Evolutionary conservation across 2,113 vertebrate genomes (phyloP), one percentile per base, ranked within the genome.

Genomic region (Protomyctophum bolini): DNA sequence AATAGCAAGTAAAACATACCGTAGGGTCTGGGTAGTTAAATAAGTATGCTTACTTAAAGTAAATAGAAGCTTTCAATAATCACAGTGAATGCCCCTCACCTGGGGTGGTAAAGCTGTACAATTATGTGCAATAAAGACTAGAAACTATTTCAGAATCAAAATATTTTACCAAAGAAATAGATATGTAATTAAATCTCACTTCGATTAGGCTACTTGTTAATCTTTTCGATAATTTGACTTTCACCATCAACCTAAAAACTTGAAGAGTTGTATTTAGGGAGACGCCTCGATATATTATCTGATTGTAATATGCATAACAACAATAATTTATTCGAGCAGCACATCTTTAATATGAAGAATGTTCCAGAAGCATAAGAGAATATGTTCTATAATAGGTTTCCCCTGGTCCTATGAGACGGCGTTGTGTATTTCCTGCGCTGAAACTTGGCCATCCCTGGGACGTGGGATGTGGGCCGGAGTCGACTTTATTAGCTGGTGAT

Each of bases 401-500:
- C 72, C 70, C 79, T 58, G 73, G 72, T 85, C 87, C 87, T 79
- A 68, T 48, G 89, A 86, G 88, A 85, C 81, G 72, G 83, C 79
- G 80, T 84, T 85, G 84, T 90, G 78, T 85, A 80, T 86, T 88
- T 89, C 81, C 82, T 87, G 83, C 85, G 72, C 79, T 73, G 81
- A 87, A 84, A 89, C 83, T 82, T 85, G 77, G 85, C 81, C 56
- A 81, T 89, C 86, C 58, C 75, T 57, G 83, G 73, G 83, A 88
- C 49, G 79, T 83, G 85, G 86, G 85, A 86, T 80, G 88, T 79
- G 77, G 86, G 86, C 85, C 58, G 69, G 81, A 89, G 86, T 89
- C 55, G 81, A 88, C 86, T 91, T 87, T 91, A 90, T 91, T 91
- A 92, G 87, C 83, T 58, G 77, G 68, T 81, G 88, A 88, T 91